A percentile compares a stretch with the other conserved stretches of the same genome.
These are phyloP conservation scores for Salticus scenicus DNA, from an alignment of 2,888 invertebrate species.

Conservation along the genomic window DNA sequence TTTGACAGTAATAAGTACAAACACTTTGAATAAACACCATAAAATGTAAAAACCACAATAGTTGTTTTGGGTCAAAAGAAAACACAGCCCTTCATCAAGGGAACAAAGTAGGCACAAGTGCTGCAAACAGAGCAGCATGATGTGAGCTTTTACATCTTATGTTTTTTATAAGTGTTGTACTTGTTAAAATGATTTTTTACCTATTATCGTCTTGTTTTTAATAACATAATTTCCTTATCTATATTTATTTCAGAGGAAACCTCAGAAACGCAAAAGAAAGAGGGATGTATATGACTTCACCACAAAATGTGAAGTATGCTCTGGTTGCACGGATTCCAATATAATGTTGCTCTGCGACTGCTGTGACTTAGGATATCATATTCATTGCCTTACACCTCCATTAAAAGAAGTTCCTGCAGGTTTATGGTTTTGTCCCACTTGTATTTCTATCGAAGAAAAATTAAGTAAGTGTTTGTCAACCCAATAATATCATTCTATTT, in stretches of 20 bases:
- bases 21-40: too few relatives aligned
- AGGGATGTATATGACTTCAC: conserved; percentile 74
- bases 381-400: conserved; percentile 92
- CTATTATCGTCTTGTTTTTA: background rate
- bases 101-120: too few relatives aligned
- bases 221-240: background rate
- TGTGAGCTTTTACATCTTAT: background rate
- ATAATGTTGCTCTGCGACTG: conserved; percentile 92
- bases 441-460: conserved; percentile 71
- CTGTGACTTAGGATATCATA: conserved; percentile 93
- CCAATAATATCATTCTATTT: too few relatives aligned
- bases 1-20: too few relatives aligned
- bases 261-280: conserved; percentile 16
- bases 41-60: too few relatives aligned
- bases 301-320: conserved; percentile 80
- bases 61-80: too few relatives aligned
- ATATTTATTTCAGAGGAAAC: conserved; percentile 28
- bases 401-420: conserved; percentile 85
- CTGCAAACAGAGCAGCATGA: background rate
- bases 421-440: conserved; percentile 90
- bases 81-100: background rate
- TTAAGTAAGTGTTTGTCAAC: conserved; percentile 35
- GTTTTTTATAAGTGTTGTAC: background rate
- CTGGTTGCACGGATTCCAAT: conserved; percentile 83
- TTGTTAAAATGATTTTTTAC: background rate